phyloP scores from a whole-genome alignment of 2,888 invertebrate genomes.

The Philhelius pedissequus region DNA sequence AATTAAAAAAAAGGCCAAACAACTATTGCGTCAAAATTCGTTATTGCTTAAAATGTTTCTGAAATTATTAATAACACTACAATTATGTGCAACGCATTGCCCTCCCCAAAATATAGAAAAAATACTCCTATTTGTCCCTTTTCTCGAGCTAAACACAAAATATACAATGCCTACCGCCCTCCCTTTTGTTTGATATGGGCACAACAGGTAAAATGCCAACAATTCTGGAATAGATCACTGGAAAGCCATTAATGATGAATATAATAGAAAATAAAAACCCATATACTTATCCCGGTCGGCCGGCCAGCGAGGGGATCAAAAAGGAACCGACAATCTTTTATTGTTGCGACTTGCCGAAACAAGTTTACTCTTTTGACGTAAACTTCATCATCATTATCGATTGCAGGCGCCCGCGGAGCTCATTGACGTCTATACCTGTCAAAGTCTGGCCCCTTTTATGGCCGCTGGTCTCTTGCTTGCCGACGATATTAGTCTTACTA shows the following conservation, averaged over 20 bases:
- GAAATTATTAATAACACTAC: conserved; percentile 60
- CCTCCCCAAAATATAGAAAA: conserved; percentile 22
- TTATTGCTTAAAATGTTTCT: not conserved
- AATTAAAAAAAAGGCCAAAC: too few species aligned
- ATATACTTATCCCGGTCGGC: conserved; percentile 66
- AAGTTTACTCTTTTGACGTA: conserved; percentile 34
- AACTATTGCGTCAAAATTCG: not conserved
- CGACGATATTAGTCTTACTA: conserved; percentile 61
- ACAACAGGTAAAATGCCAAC: too few species aligned
- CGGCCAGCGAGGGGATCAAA: too few species aligned
- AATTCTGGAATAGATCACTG: conserved; percentile 52
- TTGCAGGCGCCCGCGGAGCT: conserved; percentile 60
- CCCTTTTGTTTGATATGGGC: conserved; percentile 26
- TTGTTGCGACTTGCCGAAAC: conserved; percentile 63
- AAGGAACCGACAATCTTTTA: conserved; percentile 57
- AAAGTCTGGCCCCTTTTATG: conserved; percentile 13
- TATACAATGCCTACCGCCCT: conserved; percentile 5
- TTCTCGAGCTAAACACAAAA: conserved; percentile 11
- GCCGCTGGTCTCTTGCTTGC: conserved; percentile 7
- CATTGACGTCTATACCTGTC: conserved; percentile 42
- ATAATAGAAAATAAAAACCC: conserved; percentile 65
- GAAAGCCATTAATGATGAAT: conserved; percentile 61
- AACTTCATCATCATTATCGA: conserved; percentile 30
- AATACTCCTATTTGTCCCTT: conserved; percentile 24
- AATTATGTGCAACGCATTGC: conserved; percentile 45